Evolutionary conservation across 2,888 invertebrate species (phyloP).

Genomic region (Drosophila antonietae): DNA sequence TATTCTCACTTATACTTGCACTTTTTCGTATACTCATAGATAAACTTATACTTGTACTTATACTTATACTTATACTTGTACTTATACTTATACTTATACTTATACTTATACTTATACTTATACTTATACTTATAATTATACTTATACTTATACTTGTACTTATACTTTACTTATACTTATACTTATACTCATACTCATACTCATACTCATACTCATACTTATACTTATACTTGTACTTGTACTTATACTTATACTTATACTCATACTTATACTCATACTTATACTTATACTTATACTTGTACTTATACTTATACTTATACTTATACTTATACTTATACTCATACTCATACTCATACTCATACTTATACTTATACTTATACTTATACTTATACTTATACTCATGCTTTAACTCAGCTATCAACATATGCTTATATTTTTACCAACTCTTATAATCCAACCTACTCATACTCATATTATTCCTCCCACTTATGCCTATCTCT

Average conservation of each 20-base stretch:
- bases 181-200: neutral
- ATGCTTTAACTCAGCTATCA: neutral
- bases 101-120: neutral
- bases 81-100: neutral
- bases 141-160: neutral
- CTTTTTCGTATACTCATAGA: neutral
- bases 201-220: neutral
- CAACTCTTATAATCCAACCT: neutral
- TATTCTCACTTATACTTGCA: slow-evolving; percentile 5
- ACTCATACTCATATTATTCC: too few relatives aligned
- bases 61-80: neutral
- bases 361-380: neutral
- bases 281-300: neutral
- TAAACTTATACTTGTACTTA: neutral
- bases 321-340: neutral
- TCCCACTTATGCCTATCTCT: neutral
- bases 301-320: neutral
- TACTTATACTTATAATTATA: neutral
- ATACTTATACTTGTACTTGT: neutral
- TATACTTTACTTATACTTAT: neutral
- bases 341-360: neutral
- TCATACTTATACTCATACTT: neutral
- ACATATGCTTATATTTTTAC: neutral
- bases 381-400: neutral
- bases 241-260: neutral